These are phyloP conservation scores for Mormyrops boulengeri DNA, from an alignment of 2,797 vertebrate species.

Conservation along the genomic window DNA sequence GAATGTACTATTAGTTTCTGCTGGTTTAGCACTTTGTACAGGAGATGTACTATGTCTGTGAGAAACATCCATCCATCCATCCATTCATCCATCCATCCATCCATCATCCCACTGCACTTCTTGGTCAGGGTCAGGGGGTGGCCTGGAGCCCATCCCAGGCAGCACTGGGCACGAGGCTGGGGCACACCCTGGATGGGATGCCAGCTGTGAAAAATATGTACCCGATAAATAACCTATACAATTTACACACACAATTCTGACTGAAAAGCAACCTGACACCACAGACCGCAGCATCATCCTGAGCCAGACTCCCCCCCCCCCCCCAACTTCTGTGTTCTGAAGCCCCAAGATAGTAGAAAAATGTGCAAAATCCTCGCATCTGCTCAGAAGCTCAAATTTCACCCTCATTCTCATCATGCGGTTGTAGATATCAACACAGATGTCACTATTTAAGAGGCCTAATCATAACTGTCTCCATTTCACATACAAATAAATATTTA, in stretches of 20 bases:
- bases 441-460: neutral
- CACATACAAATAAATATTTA: slow-evolving; percentile 50
- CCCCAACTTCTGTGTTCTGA: neutral
- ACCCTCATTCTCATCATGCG: neutral
- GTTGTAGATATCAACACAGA: neutral
- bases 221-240: neutral
- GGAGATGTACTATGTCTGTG: neutral
- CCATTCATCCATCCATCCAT: neutral
- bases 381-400: neutral
- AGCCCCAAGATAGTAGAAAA: neutral
- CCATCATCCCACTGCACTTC: neutral
- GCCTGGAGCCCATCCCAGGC: neutral
- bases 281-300: neutral
- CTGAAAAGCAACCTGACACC: neutral
- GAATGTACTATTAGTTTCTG: neutral
- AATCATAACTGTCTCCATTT: neutral
- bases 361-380: neutral
- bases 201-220: neutral
- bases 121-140: neutral
- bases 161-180: neutral
- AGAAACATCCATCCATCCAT: neutral
- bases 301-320: neutral
- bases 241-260: neutral
- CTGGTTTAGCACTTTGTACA: neutral
- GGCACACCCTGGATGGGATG: neutral